Evolutionary conservation across 2,888 invertebrate species (phyloP), one percentile per base, ranked within the genome.

Genomic region (Drosophila mulleri): DNA sequence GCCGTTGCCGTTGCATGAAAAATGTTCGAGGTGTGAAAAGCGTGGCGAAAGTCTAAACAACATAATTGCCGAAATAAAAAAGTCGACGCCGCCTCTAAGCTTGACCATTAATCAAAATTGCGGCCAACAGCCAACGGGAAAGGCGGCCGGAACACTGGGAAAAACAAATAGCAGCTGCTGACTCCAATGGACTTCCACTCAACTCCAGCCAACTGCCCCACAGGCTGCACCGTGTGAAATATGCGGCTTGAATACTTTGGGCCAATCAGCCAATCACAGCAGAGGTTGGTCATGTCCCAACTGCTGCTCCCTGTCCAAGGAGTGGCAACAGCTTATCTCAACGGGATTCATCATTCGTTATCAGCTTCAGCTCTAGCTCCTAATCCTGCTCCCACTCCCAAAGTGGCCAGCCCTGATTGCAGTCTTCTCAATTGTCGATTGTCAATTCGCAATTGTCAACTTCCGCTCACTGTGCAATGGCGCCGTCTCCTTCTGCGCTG

Each of bases 11-110:
- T 54, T 68, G 65, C 65, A 78, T 89, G 84, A 86, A 86, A 88
- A 81, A 90, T 84, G 84, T 85, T 74, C 68, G 90, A 89, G 83
- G 83, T 89, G 88, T 75, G 88, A 88, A 89, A 88, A 77, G 72
- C 75, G 85, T 68, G 72, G 72, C 88, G 35, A 58, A 64, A 74
- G 67, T 82, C 82, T 86, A 78, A 82, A 88, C 89, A 90, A 89
- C 78, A 88, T 89, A 90, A 91, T 90, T 89, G 90, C 90, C 89
- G 88, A 91, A 91, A 84, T 91, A 90, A 89, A 89, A 90, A 89
- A 82, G 70, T 48, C 70, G 59, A 29, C 56, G 72, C 58, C 52
- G 37, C 47, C 87, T 74, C 73, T 48, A 72, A 75, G 74, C 78
- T 53, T 72, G 66, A 83, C 90, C 89, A 86, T 86, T 86, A 86